Evolutionary conservation across 1,140 invertebrate species (phyloP).

Genomic region (Bilobella aurantiaca): DNA sequence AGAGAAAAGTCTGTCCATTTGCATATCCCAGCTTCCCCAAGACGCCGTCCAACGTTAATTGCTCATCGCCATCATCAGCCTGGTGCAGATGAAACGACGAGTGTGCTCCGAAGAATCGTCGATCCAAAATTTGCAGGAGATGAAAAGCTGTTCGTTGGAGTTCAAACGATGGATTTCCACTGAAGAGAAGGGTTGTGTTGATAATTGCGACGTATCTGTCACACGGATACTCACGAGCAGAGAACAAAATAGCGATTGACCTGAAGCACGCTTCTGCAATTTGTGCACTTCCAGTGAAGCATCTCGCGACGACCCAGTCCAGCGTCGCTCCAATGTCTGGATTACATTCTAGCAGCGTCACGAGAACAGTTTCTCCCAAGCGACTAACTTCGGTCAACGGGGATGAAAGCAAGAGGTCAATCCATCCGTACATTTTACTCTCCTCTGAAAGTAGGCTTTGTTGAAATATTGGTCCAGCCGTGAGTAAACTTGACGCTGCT

Average conservation of each 20-base stretch:
- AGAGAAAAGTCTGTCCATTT: constrained; percentile 66
- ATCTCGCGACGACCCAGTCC: constrained; percentile 95
- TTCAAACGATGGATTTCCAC: constrained; percentile 78
- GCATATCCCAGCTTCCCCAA: constrained; percentile 48
- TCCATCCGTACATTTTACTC: constrained; percentile 77
- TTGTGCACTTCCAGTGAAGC: constrained; percentile 78
- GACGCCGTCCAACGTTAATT: constrained; percentile 61
- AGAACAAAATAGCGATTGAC: constrained; percentile 89
- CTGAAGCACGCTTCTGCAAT: constrained; percentile 93
- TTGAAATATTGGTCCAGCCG: constrained; percentile 86
- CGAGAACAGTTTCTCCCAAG: constrained; percentile 83
- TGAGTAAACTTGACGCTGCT: constrained; percentile 88
- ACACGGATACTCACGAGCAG: constrained; percentile 93
- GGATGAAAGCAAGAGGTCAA: constrained; percentile 78
- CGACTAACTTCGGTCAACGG: constrained; percentile 58
- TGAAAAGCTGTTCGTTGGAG: constrained; percentile 88
- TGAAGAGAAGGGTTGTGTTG: constrained; percentile 91
- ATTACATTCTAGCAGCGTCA: constrained; percentile 89
- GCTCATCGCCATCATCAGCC: constrained; percentile 1
- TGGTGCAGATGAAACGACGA: constrained; percentile 40
- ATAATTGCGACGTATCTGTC: constrained; percentile 97
- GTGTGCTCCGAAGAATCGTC: constrained; percentile 80
- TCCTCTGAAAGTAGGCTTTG: constrained; percentile 77
- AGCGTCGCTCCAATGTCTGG: constrained; percentile 82
- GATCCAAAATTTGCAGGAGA: constrained; percentile 84